Evolutionary conservation across 2,113 vertebrate species (phyloP).

Genomic region (Callithrix jacchus): DNA sequence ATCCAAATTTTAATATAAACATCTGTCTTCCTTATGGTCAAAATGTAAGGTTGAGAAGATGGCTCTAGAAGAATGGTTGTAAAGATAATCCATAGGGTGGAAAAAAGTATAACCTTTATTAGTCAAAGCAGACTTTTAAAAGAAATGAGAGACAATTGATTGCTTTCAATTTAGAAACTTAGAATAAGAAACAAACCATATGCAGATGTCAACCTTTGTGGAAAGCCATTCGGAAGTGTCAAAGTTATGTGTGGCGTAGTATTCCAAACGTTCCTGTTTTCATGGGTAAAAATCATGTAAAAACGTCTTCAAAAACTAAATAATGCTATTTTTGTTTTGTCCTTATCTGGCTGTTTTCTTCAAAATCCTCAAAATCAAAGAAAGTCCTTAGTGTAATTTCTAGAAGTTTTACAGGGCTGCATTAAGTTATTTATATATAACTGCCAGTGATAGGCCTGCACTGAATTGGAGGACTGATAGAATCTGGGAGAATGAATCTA

Average conservation of each 20-base stretch:
- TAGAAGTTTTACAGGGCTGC: background rate
- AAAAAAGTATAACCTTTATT: background rate
- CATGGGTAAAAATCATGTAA: background rate
- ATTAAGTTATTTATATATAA: conserved; percentile 25
- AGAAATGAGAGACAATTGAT: background rate
- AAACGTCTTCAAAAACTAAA: background rate
- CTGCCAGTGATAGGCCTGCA: background rate
- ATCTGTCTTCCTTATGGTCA: background rate
- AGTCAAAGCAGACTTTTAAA: background rate
- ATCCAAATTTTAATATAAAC: background rate
- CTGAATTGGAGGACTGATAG: conserved; percentile 57
- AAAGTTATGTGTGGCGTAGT: background rate
- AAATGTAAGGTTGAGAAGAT: background rate
- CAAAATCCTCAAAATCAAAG: background rate
- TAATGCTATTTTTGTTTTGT: conserved; percentile 14
- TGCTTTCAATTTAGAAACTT: background rate
- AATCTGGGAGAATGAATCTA: conserved; percentile 40
- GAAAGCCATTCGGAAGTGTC: background rate
- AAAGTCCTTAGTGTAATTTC: conserved; percentile 19
- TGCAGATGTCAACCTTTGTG: background rate
- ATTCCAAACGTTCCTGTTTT: background rate
- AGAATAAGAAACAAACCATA: background rate
- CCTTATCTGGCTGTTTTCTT: background rate
- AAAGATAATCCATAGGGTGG: background rate
- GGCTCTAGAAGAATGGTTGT: background rate